Base-by-base conservation (phyloP, 2,113 vertebrate genomes). In the Galemys pyrenaicus region DNA sequence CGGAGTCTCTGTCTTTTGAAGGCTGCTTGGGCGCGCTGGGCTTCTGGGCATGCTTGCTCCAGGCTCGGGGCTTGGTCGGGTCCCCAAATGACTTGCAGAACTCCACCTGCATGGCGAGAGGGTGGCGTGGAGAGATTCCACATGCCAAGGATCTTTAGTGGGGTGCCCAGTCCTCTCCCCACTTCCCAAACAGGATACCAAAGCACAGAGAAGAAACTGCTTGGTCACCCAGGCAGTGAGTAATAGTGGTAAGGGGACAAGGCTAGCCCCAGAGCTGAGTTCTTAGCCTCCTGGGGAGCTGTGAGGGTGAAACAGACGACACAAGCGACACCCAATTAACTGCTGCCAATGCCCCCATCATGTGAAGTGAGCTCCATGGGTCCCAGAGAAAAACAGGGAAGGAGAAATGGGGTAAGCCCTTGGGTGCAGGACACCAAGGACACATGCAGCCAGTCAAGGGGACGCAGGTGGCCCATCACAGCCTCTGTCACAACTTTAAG, bases 71-170 rank as follows among this genome's bases (percentile, higher is more conserved):
- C 92, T 99, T 99, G 2, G 98, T 98, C 0, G 99, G 99, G 96
- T 99, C 99, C 74, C 99, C 99, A 95, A 99, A 99, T 0, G 99
- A 98, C 94, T 98, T 99, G 97, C 99, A 99, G 80, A 99, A 96
- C 95, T 99, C 99, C 96, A 99, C 99, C 99, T 99, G 77, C 2
- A 1, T 1, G 13, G 91, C 32, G 78, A 65, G 9, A 64, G 35
- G 35, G 70, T 28, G 65, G 70, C 19, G 54, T 51, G 49, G 49
- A 51, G 49, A 51, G 49, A 16, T 24, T 35, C 24, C 16, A 26
- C 9, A 3, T 0, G 20, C 20, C 22, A 46, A 35, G 17, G 9
- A 8, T 8, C 60, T 26, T 30, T 62, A 11, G 12, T 13, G 9
- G 12, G 0, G n/a, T 46, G 24, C 15, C 44, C 13, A 11, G 2